These are phyloP conservation scores for Merluccius polli DNA, from an alignment of 2,797 vertebrate genomes.

Conservation along the genomic window DNA sequence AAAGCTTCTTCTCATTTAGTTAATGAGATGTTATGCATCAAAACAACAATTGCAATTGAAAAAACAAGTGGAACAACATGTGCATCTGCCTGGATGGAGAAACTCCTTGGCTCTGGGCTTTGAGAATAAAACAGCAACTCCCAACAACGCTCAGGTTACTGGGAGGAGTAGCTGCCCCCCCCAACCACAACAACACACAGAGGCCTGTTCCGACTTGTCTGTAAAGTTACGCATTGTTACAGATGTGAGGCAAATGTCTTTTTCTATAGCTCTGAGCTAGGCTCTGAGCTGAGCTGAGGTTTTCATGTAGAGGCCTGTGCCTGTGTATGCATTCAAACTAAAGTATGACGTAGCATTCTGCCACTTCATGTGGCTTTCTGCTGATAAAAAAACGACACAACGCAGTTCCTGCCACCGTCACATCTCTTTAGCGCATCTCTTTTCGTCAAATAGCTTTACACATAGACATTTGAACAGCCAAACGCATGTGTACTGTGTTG, in stretches of 20 bases:
- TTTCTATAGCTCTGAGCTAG: constrained; percentile 31
- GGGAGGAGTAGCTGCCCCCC: neutral
- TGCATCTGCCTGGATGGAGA: too few relatives aligned
- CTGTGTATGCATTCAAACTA: neutral
- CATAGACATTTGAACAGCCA: too few relatives aligned
- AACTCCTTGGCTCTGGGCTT: neutral
- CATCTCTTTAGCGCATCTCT: too few relatives aligned
- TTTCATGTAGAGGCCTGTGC: constrained; percentile 44
- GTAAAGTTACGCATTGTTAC: too few relatives aligned
- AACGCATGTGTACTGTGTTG: too few relatives aligned
- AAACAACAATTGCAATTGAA: neutral
- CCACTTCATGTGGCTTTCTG: too few relatives aligned
- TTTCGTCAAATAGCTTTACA: too few relatives aligned
- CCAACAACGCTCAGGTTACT: neutral
- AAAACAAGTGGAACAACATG: neutral
- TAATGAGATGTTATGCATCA: neutral
- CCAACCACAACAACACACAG: neutral
- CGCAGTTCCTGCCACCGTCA: too few relatives aligned
- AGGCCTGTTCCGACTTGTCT: neutral
- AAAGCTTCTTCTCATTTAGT: neutral
- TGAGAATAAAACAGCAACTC: neutral
- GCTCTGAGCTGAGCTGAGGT: constrained; percentile 11
- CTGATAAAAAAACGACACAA: too few relatives aligned
- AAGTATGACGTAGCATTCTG: neutral
- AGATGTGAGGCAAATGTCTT: too few relatives aligned